Evolutionary conservation across 1,140 invertebrate species (phyloP), one percentile per base, ranked within the genome.

Genomic region (Hirudo medicinalis): DNA sequence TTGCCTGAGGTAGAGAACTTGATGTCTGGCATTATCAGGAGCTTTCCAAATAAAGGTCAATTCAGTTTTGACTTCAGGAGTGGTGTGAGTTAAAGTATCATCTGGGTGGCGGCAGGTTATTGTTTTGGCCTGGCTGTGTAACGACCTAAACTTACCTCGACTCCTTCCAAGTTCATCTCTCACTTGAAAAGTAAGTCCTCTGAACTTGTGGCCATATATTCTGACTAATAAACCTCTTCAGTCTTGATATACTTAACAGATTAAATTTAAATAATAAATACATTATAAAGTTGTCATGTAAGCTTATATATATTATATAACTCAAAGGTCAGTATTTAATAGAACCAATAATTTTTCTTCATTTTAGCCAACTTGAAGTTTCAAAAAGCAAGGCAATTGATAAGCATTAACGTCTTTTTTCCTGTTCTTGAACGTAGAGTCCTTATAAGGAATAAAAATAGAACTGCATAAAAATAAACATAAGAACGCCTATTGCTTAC

Each of bases 81-180:
- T 63, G 13, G 22, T 63, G 13, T 63, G 57, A 32, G 57, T 63
- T 13, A 63, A 25, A 15, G 57, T 63, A n/a, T 63, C 57, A 15
- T 63, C 22, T 9, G 22, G 22, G 29, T 63, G 57, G 8, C 29
- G 22, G 13, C 57, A 63, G 57, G 22, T 63, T 32, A 63, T 63
- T 4, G 57, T 63, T 32, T 63, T 63, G 22, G 20, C 57, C 11
- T 25, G 22, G 22, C 15, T 15, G 57, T 22, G 6, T 13, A n/a
- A 22, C 8, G 22, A 63, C 1, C 3, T 32, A 63, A 63, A 63
- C 29, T 32, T 63, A 19, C 57, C 57, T 63, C 57, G 57, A 32
- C 22, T 63, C 57, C 57, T 63, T 25, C 57, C 29, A 25, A 63
- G 22, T 20, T 63, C 57, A 63, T 63, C 57, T 32, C 11, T 63